These are phyloP conservation scores for Pandemis heparana DNA, from an alignment of 2,888 invertebrate species.

Conservation along the genomic window DNA sequence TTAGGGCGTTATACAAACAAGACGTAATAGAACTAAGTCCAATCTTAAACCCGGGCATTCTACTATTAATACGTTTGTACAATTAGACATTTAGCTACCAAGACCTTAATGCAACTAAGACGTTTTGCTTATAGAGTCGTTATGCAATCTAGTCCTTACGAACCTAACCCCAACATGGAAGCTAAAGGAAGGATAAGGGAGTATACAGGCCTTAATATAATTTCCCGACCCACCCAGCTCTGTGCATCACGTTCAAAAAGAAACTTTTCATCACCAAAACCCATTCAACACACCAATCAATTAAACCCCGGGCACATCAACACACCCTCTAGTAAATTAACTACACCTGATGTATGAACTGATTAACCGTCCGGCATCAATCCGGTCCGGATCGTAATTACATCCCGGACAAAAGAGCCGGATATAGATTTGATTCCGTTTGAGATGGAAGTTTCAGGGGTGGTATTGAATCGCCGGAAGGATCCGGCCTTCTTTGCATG, in stretches of 20 bases:
- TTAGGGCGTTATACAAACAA: no score
- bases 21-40: no score
- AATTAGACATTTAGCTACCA: no score
- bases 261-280: background rate
- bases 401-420: constrained; percentile 30
- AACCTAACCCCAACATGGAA: no score
- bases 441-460: background rate
- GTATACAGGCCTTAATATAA: no score
- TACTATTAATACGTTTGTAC: no score
- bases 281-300: constrained; percentile 13
- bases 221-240: no score
- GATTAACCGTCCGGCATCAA: constrained; percentile 19
- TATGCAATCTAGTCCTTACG: no score
- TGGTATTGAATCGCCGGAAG: background rate
- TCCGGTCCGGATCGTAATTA: constrained; percentile 28
- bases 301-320: constrained; percentile 21
- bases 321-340: background rate
- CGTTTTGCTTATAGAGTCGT: no score
- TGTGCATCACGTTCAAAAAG: background rate
- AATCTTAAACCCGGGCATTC: no score
- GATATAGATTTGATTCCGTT: constrained; percentile 9
- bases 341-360: constrained; percentile 26
- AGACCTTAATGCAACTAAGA: no score
- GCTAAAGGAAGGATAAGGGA: no score
- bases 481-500: background rate